Base-by-base conservation (phyloP, 2,888 invertebrate species). In the Sipha maydis region DNA sequence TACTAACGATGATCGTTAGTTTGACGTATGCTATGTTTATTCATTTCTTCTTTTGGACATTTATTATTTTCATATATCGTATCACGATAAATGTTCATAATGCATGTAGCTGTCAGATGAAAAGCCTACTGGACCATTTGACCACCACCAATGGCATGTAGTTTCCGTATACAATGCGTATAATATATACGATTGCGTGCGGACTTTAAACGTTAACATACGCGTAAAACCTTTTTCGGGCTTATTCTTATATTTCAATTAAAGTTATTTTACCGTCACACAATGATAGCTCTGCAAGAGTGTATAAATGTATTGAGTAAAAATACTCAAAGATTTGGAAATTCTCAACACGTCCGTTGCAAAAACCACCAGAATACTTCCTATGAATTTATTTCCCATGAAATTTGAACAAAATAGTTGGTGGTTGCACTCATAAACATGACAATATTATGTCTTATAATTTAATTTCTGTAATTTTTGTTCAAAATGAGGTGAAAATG, bases 331-430 rank as follows among this genome's bases (percentile, higher is more conserved):
- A 25, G 73, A 25, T 54, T 73, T 38, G 34, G 7, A 54, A 34
- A 83, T 83, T 73, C 56, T 56, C 28, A 34, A 73, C 83, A 73
- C 83, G 73, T 83, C 31, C 73, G 28, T 17, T n/a, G 76, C 38
- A 7, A 75, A 38, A 38, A 76, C 38, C 73, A n/a, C 31, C 19
- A 5, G 73, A 14, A 14, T 34, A 73, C 34, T 34, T 31, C 7
- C 11, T 3, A 34, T 31, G 73, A n/a, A 28, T 77, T 28, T 48
- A 19, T 77, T 54, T 28, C 1, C n/a, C 2, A n/a, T n/a, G 38
- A 48, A 5, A 17, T 28, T 19, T 9, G 28, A 69, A 69, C 28
- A 4, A n/a, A 67, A 67, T 21, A 21, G n/a, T n/a, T 8, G 8
- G 61, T 67, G 4, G 56, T 56, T 14, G 19, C 19, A 56, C 56